These are phyloP conservation scores for Petrocephalus microphthalmus DNA, from an alignment of 2,113 vertebrate species.

Conservation along the genomic window DNA sequence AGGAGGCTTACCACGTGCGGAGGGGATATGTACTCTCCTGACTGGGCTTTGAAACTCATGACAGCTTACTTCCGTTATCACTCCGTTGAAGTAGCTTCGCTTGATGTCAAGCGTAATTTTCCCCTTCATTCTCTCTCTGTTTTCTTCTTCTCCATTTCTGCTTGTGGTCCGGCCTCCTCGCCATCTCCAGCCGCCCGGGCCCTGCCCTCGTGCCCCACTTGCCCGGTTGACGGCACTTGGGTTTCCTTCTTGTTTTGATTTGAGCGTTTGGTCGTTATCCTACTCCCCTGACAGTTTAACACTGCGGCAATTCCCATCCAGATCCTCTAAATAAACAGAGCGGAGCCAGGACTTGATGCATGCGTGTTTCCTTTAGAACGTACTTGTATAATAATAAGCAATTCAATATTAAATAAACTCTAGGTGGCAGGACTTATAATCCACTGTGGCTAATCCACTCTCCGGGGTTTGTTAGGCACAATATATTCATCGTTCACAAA, in stretches of 20 bases:
- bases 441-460: slow-evolving; percentile 96
- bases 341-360: slow-evolving; percentile 31
- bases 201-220: slow-evolving; percentile 49
- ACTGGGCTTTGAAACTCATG: slow-evolving; percentile 36
- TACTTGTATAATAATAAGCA: slow-evolving; percentile 41
- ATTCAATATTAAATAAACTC: slow-evolving; percentile 75
- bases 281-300: slow-evolving; percentile 9
- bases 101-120: slow-evolving; percentile 36
- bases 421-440: slow-evolving; percentile 87
- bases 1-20: slow-evolving; percentile 44
- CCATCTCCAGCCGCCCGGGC: slow-evolving; percentile 48
- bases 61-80: slow-evolving; percentile 30
- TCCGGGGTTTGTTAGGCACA: slow-evolving; percentile 76
- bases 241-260: slow-evolving; percentile 41
- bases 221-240: slow-evolving; percentile 34
- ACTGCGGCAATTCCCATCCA: slow-evolving; percentile 18
- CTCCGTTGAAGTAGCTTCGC: slow-evolving; percentile 42
- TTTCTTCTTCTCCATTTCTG: slow-evolving; percentile 28
- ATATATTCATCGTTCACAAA: slow-evolving; percentile 86
- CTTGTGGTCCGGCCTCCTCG: slow-evolving; percentile 42
- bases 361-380: slow-evolving; percentile 35
- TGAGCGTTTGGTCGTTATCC: slow-evolving; percentile 34
- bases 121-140: slow-evolving; percentile 23
- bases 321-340: slow-evolving; percentile 26
- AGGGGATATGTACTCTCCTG: slow-evolving; percentile 48